These are phyloP conservation scores for Vannuccia rotundouncinata DNA, from an alignment of 2,888 invertebrate species.

Conservation along the genomic window DNA sequence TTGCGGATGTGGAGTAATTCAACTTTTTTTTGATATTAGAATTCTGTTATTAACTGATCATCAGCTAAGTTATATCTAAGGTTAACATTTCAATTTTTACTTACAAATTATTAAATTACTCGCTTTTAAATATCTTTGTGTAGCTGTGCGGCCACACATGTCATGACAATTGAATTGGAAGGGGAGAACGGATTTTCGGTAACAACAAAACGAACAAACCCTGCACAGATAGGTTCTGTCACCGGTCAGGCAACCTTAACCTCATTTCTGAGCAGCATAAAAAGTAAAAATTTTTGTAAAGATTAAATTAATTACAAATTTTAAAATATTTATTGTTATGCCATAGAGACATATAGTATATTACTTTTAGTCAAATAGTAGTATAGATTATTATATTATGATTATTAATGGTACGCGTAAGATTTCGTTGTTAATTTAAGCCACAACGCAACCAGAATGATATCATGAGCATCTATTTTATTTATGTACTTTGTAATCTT, in stretches of 20 bases:
- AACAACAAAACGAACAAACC: constrained; percentile 58
- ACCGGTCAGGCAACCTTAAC: constrained; percentile 60
- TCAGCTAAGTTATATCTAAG: too few species aligned
- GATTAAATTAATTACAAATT: too few species aligned
- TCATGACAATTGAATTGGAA: constrained; percentile 16
- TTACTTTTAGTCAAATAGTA: too few species aligned
- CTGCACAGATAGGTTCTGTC: constrained; percentile 59
- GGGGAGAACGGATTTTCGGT: constrained; percentile 44
- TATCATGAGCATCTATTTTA: too few species aligned
- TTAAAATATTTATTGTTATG: too few species aligned
- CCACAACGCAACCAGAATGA: too few species aligned
- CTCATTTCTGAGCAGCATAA: constrained; percentile 59
- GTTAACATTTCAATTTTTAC: background rate
- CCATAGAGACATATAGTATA: too few species aligned
- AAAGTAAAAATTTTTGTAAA: background rate
- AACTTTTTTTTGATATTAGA: background rate
- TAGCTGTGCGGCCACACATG: background rate
- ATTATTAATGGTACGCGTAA: too few species aligned
- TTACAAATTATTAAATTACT: background rate
- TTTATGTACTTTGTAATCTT: too few species aligned
- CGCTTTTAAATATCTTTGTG: background rate
- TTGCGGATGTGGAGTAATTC: constrained; percentile 55
- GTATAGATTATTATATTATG: too few species aligned
- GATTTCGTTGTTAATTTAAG: too few species aligned
- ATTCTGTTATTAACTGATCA: background rate